Conservation (phyloP, 2,888 invertebrate genomes). For the Antitype chi region DNA sequence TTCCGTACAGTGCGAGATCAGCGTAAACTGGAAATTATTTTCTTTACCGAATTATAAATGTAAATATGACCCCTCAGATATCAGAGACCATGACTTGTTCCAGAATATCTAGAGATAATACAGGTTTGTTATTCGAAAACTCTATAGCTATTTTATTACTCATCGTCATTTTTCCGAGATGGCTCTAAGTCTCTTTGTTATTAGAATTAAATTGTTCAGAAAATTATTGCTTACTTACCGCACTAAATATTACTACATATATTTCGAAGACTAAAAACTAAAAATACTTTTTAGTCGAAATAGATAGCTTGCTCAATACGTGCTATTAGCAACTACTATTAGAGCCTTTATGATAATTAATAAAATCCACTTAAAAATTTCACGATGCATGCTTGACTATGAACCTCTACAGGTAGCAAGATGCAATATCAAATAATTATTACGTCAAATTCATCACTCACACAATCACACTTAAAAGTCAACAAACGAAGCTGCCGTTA, state of each 20-base stretch:
- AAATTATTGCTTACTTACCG: background rate
- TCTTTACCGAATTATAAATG: conserved; percentile 44
- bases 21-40: too few species aligned
- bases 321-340: background rate
- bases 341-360: conserved; percentile 2
- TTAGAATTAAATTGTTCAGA: background rate
- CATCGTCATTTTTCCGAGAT: conserved; percentile 21
- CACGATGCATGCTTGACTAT: background rate
- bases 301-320: background rate
- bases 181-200: background rate
- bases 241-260: background rate
- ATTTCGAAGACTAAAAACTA: background rate
- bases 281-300: background rate
- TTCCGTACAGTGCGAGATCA: too few species aligned
- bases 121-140: conserved; percentile 33
- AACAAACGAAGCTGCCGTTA: conserved; percentile 32
- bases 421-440: background rate
- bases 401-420: background rate
- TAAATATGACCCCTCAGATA: conserved; percentile 57
- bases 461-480: conserved; percentile 3
- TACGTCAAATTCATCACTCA: conserved; percentile 3
- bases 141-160: conserved; percentile 29
- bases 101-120: conserved; percentile 55
- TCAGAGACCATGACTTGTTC: conserved; percentile 47
- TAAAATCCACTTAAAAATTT: background rate